Percentiles rank a stretch among this genome's conserved stretches.
These are phyloP conservation scores for Thunnus thynnus DNA, from an alignment of 2,113 vertebrate species.

Conservation along the genomic window DNA sequence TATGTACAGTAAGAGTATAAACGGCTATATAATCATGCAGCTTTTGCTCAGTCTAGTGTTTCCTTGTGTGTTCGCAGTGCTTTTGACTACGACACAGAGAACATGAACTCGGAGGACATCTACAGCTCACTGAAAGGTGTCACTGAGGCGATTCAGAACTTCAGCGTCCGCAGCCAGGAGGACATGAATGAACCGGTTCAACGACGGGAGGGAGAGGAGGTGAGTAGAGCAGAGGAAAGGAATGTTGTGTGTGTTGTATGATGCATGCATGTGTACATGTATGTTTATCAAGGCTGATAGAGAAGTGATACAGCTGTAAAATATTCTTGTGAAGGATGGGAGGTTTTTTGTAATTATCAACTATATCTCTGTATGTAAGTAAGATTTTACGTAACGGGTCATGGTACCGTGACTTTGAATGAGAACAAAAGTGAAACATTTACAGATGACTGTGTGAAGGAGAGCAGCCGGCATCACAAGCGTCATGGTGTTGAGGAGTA, in stretches of 20 bases:
- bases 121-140: constrained; percentile 97
- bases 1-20: no score
- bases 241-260: background rate
- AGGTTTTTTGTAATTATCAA: background rate
- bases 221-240: constrained; percentile 59
- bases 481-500: background rate
- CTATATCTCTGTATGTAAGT: background rate
- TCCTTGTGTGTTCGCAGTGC: constrained; percentile 84
- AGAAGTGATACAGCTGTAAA: background rate
- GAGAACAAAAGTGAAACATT: constrained; percentile 12
- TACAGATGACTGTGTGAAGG: background rate
- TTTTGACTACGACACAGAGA: constrained; percentile 98
- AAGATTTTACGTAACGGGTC: background rate
- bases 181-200: constrained; percentile 95
- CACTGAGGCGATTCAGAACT: constrained; percentile 98
- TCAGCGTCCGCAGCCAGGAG: constrained; percentile 96
- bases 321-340: background rate
- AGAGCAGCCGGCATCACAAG: background rate
- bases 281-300: background rate
- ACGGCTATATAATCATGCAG: no score
- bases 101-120: constrained; percentile 99
- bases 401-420: background rate
- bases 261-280: no score
- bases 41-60: background rate
- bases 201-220: constrained; percentile 84